Evolutionary conservation across 2,113 vertebrate genomes (phyloP), one percentile per base, ranked within the genome.

Genomic region (Lucifuga dentata): DNA sequence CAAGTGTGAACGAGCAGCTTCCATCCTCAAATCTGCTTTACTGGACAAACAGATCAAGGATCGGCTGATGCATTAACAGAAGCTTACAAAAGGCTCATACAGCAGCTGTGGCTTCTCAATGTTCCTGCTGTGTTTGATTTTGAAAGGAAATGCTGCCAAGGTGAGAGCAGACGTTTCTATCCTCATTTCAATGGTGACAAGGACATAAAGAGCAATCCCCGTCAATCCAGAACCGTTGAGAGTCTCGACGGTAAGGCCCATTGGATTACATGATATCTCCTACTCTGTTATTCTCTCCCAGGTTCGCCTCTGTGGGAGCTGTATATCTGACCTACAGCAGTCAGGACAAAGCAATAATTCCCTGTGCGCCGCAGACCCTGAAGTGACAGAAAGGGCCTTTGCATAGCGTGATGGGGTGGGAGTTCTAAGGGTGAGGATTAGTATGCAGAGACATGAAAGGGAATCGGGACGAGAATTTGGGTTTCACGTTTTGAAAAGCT

Each of bases 281-380:
- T 69, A 76, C 76, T 63, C 39, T 43, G 61, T 68, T 68, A 68
- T 64, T 29, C 46, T 71, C 76, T 59, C 59, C 29, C 36, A 9
- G 44, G 53, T 43, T 58, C 10, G n/a, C 17, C 57, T 73, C 56
- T 52, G 44, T 29, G 40, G 11, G 2, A 43, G 58, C 53, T 78
- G 3, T 17, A 10, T 33, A 63, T 66, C 65, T 70, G 79, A 88
- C 81, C 68, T 69, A 23, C 50, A 79, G 80, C 68, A 35, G 51
- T 57, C 38, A 72, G 51, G 73, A 59, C 51, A 64, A 77, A 82
- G 72, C 59, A 86, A 75, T 82, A 67, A 86, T 83, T 68, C 76
- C 64, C 53, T 11, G 0, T 20, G 48, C 46, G 39, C 51, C 0
- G 16, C 57, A 9, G 24, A 52, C 71, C 65, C 66, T 24, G 40